Percentiles rank a stretch among this genome's conserved stretches.
These are phyloP conservation scores for Drosophila bipectinata DNA, from an alignment of 1,140 invertebrate genomes.

Conservation along the genomic window DNA sequence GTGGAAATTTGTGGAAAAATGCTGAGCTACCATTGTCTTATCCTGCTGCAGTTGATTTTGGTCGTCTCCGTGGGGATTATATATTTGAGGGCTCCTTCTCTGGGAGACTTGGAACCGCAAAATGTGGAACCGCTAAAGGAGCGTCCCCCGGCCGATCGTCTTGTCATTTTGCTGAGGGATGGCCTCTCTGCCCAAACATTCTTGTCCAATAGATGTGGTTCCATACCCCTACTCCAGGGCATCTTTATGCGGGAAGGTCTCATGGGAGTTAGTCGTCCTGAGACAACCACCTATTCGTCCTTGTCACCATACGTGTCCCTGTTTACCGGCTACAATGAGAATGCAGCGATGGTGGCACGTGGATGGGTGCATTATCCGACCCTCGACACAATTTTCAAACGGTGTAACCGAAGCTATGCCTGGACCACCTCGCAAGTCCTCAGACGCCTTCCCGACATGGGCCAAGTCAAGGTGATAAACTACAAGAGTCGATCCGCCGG, in stretches of 20 bases:
- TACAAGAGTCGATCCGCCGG: conserved; percentile 87
- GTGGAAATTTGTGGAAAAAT: conserved; percentile 20
- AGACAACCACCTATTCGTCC: conserved; percentile 96
- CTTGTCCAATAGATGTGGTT: conserved; percentile 81
- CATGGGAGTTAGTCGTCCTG: conserved; percentile 95
- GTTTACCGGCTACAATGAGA: conserved; percentile 96
- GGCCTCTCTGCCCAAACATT: conserved; percentile 93
- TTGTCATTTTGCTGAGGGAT: conserved; percentile 94
- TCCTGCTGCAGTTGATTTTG: conserved; percentile 84
- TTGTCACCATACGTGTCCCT: conserved; percentile 97
- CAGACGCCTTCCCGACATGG: conserved; percentile 86
- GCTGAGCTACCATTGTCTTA: conserved; percentile 2
- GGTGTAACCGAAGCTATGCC: conserved; percentile 86
- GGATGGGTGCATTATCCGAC: conserved; percentile 92
- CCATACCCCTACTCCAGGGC: conserved; percentile 47
- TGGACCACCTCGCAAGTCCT: conserved; percentile 98
- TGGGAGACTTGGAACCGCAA: conserved; percentile 84
- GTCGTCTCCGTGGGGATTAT: conserved; percentile 87
- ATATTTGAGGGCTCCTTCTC: conserved; percentile 87
- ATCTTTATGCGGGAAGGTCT: conserved; percentile 86
- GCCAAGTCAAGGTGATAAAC: conserved; percentile 74
- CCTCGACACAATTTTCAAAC: conserved; percentile 98
- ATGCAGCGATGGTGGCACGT: conserved; percentile 88
- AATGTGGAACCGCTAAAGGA: conserved; percentile 84
- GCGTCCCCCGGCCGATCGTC: conserved; percentile 88